Evolutionary conservation across 2,888 invertebrate species (phyloP).

Genomic region (Lamproptera curius): DNA sequence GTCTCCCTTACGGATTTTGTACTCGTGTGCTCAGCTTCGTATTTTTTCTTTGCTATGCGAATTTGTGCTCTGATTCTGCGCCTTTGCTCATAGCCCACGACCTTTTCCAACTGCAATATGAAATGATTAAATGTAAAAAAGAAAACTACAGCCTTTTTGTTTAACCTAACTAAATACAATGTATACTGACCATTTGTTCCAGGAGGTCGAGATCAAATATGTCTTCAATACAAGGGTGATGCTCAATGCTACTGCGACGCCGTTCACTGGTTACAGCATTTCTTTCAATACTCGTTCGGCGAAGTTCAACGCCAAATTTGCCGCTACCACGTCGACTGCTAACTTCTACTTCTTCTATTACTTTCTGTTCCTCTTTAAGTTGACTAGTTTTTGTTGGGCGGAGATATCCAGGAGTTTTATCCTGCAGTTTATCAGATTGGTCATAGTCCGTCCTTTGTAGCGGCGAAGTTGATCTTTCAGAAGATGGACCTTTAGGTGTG

Average conservation of each 20-base stretch:
- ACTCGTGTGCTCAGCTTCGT: conserved; percentile 51
- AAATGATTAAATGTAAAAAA: background rate
- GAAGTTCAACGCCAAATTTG: conserved; percentile 84
- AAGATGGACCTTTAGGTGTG: conserved; percentile 37
- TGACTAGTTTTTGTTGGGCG: conserved; percentile 63
- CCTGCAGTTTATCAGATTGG: conserved; percentile 37
- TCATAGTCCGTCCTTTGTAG: conserved; percentile 36
- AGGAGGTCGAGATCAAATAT: conserved; percentile 84
- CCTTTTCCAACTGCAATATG: conserved; percentile 83
- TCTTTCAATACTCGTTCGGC: conserved; percentile 76
- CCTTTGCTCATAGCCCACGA: conserved; percentile 86
- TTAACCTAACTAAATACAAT: background rate
- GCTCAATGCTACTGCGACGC: conserved; percentile 68
- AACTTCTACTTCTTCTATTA: conserved; percentile 54
- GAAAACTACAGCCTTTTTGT: too few relatives aligned
- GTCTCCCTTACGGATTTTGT: conserved; percentile 43
- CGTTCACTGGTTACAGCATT: conserved; percentile 63
- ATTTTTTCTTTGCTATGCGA: conserved; percentile 82
- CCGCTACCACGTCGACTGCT: conserved; percentile 74
- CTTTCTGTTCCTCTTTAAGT: conserved; percentile 53
- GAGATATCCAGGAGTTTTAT: conserved; percentile 56
- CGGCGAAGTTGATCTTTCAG: conserved; percentile 45
- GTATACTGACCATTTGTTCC: conserved; percentile 82
- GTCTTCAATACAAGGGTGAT: conserved; percentile 82
- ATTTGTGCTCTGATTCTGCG: conserved; percentile 88